A percentile compares a stretch with the other conserved stretches of the same genome.
Conservation (phyloP, 2,888 invertebrate species). For the Artemia sinica region DNA sequence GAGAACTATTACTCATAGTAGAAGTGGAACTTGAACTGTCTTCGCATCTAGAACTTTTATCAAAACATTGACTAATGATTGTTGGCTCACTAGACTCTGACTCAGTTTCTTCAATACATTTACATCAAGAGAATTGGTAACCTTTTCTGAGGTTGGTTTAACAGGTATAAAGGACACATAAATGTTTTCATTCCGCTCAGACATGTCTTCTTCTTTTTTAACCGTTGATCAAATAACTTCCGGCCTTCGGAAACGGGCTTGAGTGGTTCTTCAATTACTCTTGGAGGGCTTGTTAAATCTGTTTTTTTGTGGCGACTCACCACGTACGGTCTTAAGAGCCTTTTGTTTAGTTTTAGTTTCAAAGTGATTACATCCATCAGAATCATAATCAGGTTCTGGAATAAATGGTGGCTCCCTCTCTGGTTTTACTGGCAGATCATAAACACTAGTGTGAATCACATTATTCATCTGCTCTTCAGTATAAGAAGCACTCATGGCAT, state of each 20-base stretch:
- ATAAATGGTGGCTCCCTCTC: conserved; percentile 45
- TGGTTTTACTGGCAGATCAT: background rate
- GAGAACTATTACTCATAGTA: conserved; percentile 2
- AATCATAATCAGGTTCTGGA: conserved; percentile 64
- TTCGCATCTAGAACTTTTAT: background rate
- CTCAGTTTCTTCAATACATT: background rate
- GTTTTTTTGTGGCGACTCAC: too few relatives aligned
- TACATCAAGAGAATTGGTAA: background rate
- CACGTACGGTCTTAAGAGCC: too few relatives aligned
- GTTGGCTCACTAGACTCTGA: conserved; percentile 8
- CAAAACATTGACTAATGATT: background rate
- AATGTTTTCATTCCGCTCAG: background rate
- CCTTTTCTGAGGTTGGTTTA: background rate
- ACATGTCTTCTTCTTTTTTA: too few relatives aligned
- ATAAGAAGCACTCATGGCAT: background rate
- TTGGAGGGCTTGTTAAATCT: conserved; percentile 2
- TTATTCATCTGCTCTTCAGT: background rate
- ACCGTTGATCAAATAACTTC: conserved; percentile 14
- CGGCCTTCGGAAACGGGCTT: conserved; percentile 24
- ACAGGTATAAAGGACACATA: conserved; percentile 2
- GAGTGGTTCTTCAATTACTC: conserved; percentile 24
- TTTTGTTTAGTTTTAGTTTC: too few relatives aligned
- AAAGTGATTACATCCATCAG: conserved; percentile 15
- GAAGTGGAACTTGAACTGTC: background rate
- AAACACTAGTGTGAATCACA: background rate